Conservation (phyloP, 2,888 invertebrate genomes). For the Laothoe populi region DNA sequence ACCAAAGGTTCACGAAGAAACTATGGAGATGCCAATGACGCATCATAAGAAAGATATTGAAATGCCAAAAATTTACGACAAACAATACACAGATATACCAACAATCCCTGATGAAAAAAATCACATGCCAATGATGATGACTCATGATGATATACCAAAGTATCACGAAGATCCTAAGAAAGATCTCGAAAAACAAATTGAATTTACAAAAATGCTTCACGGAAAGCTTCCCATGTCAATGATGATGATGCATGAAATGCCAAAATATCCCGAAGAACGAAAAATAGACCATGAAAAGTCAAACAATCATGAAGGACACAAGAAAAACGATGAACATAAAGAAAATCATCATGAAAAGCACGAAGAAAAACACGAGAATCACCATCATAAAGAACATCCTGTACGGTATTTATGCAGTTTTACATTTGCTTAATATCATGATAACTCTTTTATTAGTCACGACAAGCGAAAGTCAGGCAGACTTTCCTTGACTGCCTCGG, state of each 20-base stretch:
- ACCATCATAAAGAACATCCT: slow-evolving; percentile 32
- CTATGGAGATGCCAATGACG: slow-evolving; percentile 1
- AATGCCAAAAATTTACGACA: background rate
- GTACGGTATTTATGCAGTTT: slow-evolving; percentile 31
- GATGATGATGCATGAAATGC: background rate
- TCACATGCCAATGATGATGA: background rate
- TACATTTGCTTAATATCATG: background rate
- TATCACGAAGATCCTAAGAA: slow-evolving; percentile 33
- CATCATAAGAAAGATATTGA: background rate
- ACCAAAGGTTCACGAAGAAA: background rate
- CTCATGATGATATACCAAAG: background rate
- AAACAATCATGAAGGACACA: slow-evolving; percentile 32
- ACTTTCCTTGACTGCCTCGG: too few species aligned
- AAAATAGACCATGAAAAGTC: background rate
- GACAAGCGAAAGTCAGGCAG: too few species aligned
- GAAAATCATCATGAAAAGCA: slow-evolving; percentile 31
- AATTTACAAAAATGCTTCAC: background rate
- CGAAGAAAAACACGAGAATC: slow-evolving; percentile 33
- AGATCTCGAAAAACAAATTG: background rate
- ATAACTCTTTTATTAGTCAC: too few species aligned
- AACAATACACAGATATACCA: background rate
- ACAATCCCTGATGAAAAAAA: background rate
- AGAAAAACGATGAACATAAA: slow-evolving; percentile 33
- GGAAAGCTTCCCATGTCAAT: background rate
- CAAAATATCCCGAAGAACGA: slow-evolving; percentile 20